These are phyloP conservation scores for Meiosimyza platycephala DNA, from an alignment of 2,888 invertebrate species.

Conservation along the genomic window DNA sequence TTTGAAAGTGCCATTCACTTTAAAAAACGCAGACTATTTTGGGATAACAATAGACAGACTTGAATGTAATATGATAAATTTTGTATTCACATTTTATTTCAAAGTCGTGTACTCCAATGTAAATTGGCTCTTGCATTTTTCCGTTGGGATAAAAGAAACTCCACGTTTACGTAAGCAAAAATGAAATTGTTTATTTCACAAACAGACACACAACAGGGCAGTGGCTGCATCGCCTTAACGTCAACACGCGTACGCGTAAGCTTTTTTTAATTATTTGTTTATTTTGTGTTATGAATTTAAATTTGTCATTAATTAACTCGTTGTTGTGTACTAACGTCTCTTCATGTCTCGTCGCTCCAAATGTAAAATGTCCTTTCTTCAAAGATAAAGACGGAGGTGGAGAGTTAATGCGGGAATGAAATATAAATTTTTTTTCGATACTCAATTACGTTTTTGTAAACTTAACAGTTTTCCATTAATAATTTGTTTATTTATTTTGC, in stretches of 20 bases:
- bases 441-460: constrained; percentile 64
- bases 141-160: too few relatives aligned
- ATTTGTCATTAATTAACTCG: constrained; percentile 61
- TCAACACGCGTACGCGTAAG: neutral
- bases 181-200: constrained; percentile 15
- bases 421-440: constrained; percentile 24
- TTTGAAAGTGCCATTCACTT: too few relatives aligned
- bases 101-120: too few relatives aligned
- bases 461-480: constrained; percentile 62
- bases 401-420: too few relatives aligned
- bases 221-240: too few relatives aligned
- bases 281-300: constrained; percentile 60
- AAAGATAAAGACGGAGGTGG: too few relatives aligned
- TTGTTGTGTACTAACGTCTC: neutral
- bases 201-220: neutral
- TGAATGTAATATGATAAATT: too few relatives aligned
- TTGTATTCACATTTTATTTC: too few relatives aligned
- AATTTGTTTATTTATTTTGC: constrained; percentile 56
- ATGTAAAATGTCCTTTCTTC: neutral
- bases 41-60: too few relatives aligned
- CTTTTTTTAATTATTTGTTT: constrained; percentile 31
- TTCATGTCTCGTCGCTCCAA: neutral
- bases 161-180: constrained; percentile 4
- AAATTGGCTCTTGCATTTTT: too few relatives aligned
- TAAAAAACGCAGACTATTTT: too few relatives aligned